Percentiles rank a stretch among this genome's conserved stretches.
Evolutionary conservation across 2,113 vertebrate genomes (phyloP).

Genomic region (Ascaphus truei): DNA sequence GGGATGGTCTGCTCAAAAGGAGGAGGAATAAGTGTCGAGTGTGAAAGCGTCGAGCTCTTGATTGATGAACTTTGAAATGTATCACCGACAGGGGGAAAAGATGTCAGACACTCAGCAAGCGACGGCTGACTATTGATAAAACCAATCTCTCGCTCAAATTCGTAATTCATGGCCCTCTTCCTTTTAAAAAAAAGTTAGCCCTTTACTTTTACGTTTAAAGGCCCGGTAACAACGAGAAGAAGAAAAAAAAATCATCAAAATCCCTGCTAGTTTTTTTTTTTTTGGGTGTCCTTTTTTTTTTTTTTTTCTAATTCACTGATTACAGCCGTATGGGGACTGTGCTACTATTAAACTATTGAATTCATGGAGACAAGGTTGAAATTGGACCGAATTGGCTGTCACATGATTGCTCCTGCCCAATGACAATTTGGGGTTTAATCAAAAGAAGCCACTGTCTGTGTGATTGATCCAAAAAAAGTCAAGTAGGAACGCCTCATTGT

Average conservation of each 20-base stretch:
- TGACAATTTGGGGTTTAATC: slow-evolving; percentile 99
- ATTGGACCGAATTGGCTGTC: slow-evolving; percentile 97
- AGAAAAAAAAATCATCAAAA: slow-evolving; percentile 82
- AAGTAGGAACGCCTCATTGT: slow-evolving; percentile 93
- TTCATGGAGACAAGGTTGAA: slow-evolving; percentile 97
- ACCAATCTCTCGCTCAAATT: slow-evolving; percentile 98
- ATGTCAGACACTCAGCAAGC: slow-evolving; percentile 99
- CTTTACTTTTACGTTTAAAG: slow-evolving; percentile 75
- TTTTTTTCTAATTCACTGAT: slow-evolving; percentile 88
- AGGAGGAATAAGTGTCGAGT: slow-evolving; percentile 97
- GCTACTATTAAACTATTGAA: slow-evolving; percentile 97
- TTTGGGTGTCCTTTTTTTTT: too few relatives aligned
- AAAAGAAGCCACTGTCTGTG: slow-evolving; percentile 99
- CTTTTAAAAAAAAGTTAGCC: slow-evolving; percentile 83
- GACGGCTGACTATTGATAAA: slow-evolving; percentile 99
- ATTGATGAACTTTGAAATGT: slow-evolving; percentile 99
- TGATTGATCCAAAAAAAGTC: slow-evolving; percentile 98
- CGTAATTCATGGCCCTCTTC: slow-evolving; percentile 98
- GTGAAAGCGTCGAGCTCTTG: slow-evolving; percentile 97
- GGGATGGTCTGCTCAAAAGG: slow-evolving; percentile 95
- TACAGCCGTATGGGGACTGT: slow-evolving; percentile 93
- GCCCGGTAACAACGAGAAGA: slow-evolving; percentile 36
- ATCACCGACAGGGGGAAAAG: slow-evolving; percentile 98
- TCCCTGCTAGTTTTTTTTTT: slow-evolving; percentile 78
- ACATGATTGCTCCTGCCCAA: slow-evolving; percentile 99